These are phyloP conservation scores for Sylvia atricapilla DNA, from an alignment of 2,113 vertebrate species.

Conservation along the genomic window DNA sequence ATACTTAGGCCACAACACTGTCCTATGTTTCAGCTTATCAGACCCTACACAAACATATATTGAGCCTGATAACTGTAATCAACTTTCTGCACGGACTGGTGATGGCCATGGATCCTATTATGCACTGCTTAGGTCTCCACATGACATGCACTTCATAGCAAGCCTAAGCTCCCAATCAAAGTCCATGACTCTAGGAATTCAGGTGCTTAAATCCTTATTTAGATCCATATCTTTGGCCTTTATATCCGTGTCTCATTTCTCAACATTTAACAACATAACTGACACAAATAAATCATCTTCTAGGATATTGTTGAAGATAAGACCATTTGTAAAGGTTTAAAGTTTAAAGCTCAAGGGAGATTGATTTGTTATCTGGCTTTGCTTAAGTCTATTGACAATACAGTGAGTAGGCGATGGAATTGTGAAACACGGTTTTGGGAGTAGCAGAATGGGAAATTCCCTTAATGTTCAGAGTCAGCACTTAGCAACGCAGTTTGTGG, in stretches of 20 bases:
- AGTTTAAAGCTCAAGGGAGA: not conserved
- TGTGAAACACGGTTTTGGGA: not conserved
- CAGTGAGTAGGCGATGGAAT: not conserved
- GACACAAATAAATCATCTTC: not conserved
- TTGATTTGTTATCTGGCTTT: not conserved
- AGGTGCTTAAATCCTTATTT: not conserved
- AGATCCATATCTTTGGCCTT: not conserved
- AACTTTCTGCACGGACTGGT: not conserved
- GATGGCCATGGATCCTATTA: not conserved
- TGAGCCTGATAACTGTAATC: not conserved
- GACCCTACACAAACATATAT: not conserved
- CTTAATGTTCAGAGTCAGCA: not conserved
- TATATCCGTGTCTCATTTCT: not conserved
- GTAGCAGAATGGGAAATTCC: not conserved
- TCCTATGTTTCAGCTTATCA: not conserved
- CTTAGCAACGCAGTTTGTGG: not conserved
- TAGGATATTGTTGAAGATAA: not conserved
- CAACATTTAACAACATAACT: not conserved
- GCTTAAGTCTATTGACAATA: not conserved
- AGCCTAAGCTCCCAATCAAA: not conserved
- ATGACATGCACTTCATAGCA: not conserved
- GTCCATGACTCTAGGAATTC: not conserved
- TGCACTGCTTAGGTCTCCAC: not conserved
- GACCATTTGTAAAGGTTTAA: not conserved
- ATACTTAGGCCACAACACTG: rapidly evolving